Conservation (phyloP, 1,140 invertebrate genomes). For the Mylabris phalerata region DNA sequence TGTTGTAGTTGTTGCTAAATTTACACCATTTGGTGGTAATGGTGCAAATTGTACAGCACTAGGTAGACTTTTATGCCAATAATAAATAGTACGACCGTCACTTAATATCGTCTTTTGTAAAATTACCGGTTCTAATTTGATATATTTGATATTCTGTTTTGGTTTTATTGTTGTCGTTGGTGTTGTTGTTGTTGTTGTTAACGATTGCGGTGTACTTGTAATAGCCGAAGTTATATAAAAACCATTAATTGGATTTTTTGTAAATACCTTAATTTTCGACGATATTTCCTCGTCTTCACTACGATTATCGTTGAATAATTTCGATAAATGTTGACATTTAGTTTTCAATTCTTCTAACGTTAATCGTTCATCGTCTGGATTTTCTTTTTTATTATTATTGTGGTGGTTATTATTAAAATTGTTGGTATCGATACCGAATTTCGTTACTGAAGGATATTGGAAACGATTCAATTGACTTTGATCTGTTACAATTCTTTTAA, state of each 20-base stretch:
- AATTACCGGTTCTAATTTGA: slow-evolving; percentile 33
- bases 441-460: slow-evolving; percentile 12
- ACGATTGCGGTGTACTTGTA: slow-evolving; percentile 1
- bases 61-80: slow-evolving; percentile 33
- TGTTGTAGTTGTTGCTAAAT: background rate
- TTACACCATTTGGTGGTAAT: background rate
- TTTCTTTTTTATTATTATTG: slow-evolving; percentile 7
- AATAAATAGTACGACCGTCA: slow-evolving; percentile 31
- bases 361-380: background rate
- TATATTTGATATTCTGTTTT: slow-evolving; percentile 24
- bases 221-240: background rate
- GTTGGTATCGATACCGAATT: slow-evolving; percentile 2
- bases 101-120: slow-evolving; percentile 33
- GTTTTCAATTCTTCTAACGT: slow-evolving; percentile 25
- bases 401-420: slow-evolving; percentile 13
- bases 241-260: background rate
- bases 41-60: slow-evolving; percentile 13
- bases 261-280: background rate
- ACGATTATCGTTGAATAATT: slow-evolving; percentile 3
- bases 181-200: slow-evolving; percentile 1
- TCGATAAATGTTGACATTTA: slow-evolving; percentile 27
- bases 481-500: slow-evolving; percentile 32
- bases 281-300: background rate
- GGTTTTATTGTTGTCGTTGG: slow-evolving; percentile 10
- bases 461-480: slow-evolving; percentile 9